A percentile compares a stretch with the other conserved stretches of the same genome.
Conservation (phyloP, 2,113 vertebrate genomes). For the Neogobius melanostomus region DNA sequence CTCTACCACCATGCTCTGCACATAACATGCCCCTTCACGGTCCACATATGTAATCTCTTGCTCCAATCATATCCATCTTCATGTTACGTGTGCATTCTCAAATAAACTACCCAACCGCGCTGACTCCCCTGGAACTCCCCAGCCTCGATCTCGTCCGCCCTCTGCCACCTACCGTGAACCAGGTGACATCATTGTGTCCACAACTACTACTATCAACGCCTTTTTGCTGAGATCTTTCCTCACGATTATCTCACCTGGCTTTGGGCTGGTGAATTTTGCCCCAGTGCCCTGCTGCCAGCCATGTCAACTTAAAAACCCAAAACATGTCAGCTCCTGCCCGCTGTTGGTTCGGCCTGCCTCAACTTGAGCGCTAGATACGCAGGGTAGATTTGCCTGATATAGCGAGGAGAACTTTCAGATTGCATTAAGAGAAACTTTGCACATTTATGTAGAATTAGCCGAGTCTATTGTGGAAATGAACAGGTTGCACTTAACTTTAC, state of each 20-base stretch:
- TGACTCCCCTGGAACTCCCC: slow-evolving; percentile 25
- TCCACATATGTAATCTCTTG: slow-evolving; percentile 42
- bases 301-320: slow-evolving; percentile 25
- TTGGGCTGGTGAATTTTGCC: slow-evolving; percentile 51
- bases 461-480: too few species aligned
- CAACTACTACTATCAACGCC: slow-evolving; percentile 58
- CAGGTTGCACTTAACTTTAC: too few species aligned
- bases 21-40: slow-evolving; percentile 31
- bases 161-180: slow-evolving; percentile 30
- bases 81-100: slow-evolving; percentile 2
- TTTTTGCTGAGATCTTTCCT: slow-evolving; percentile 57
- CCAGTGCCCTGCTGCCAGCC: slow-evolving; percentile 20
- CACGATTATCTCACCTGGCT: slow-evolving; percentile 68
- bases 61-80: slow-evolving; percentile 27
- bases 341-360: slow-evolving; percentile 35
- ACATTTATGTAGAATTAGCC: neutral
- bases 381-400: slow-evolving; percentile 33
- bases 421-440: slow-evolving; percentile 35
- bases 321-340: slow-evolving; percentile 60
- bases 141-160: slow-evolving; percentile 14
- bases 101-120: slow-evolving; percentile 41
- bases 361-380: slow-evolving; percentile 25
- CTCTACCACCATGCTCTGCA: slow-evolving; percentile 32
- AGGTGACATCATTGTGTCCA: slow-evolving; percentile 70
- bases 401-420: slow-evolving; percentile 28